phyloP scores from a whole-genome alignment of 1,140 invertebrate species.

The Prorops nasuta region DNA sequence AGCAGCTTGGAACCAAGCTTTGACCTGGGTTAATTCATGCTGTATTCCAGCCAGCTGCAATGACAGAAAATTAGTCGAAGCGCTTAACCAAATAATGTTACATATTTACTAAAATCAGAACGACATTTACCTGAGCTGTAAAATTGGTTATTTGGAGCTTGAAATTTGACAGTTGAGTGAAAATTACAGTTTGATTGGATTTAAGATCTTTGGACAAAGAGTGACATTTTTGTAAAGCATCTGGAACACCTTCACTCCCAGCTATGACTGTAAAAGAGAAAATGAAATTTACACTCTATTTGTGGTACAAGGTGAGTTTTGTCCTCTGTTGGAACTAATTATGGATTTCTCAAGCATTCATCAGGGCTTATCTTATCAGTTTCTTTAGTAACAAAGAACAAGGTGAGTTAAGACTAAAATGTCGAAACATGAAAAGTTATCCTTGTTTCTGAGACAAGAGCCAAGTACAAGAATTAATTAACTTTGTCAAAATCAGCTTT shows the following conservation, averaged over 20 bases:
- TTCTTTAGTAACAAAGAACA: too few relatives aligned
- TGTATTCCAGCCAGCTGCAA: conserved; percentile 54
- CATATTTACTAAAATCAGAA: not conserved
- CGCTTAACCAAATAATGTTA: too few relatives aligned
- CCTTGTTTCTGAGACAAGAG: too few relatives aligned
- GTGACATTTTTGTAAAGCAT: conserved; percentile 66
- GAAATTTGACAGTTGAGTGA: conserved; percentile 53
- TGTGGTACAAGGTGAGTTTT: too few relatives aligned
- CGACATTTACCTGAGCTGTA: conserved; percentile 49
- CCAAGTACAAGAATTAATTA: too few relatives aligned
- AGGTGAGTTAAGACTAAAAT: too few relatives aligned
- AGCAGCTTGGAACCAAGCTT: conserved; percentile 58
- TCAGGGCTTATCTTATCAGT: too few relatives aligned
- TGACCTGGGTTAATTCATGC: conserved; percentile 56
- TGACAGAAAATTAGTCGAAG: conserved; percentile 2
- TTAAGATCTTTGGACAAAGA: conserved; percentile 63
- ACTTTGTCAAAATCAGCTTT: too few relatives aligned
- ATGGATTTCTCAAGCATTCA: too few relatives aligned
- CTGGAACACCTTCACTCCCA: conserved; percentile 64
- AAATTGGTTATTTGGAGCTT: conserved; percentile 55
- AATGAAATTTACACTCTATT: too few relatives aligned
- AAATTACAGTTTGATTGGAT: conserved; percentile 62
- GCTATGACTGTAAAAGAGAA: conserved; percentile 60
- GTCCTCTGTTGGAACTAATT: too few relatives aligned
- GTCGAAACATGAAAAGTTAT: too few relatives aligned